Base-by-base conservation (phyloP, 2,113 vertebrate species). In the Nansenia antarctica region DNA sequence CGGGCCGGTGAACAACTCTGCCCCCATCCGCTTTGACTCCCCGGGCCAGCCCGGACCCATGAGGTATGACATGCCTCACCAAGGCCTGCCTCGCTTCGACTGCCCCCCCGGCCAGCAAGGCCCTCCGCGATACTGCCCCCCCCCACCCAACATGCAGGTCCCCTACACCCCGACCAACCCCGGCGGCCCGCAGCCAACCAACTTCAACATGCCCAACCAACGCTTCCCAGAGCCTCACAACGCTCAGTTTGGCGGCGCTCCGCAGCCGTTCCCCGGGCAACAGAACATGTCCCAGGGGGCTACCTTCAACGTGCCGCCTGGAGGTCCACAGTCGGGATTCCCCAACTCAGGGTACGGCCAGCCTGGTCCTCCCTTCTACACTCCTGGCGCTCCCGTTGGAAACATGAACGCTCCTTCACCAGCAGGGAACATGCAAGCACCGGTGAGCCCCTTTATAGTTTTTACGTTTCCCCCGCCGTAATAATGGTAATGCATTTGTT, bases 21-120 rank as follows among this genome's bases (percentile, higher is more conserved):
- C 92, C 73, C 87, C 88, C 11, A 86, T 94, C 80, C 83, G 90
- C 29, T 96, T 95, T 88, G 94, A 96, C 39, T 92, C 90, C 24
- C 91, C 94, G 61, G 91, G 87, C 37, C 96, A 95, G 80, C 87
- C 90, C 2, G 93, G 93, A 45, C 88, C 90, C 35, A 86, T 94
- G 83, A 91, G 94, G 73, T 96, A 94, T 76, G 95, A 98, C 66
- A 84, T 90, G 49, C 90, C 93, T 5, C 87, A 90, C 0, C 82
- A 88, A 37, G 84, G 75, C 3, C 93, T 92, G 8, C 86, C 91
- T 20, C 88, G 89, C 63, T 92, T 93, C 70, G 94, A 98, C 11
- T 91, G 92, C 24, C 72, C 91, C 5, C 88, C 90, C 3, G 87
- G 90, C 22, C 95, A 95, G 18, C 93, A 91, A 65, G 90, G 88